These are phyloP conservation scores for Pseudomyrmex dendroicus DNA, from an alignment of 1,140 invertebrate species.

Conservation along the genomic window DNA sequence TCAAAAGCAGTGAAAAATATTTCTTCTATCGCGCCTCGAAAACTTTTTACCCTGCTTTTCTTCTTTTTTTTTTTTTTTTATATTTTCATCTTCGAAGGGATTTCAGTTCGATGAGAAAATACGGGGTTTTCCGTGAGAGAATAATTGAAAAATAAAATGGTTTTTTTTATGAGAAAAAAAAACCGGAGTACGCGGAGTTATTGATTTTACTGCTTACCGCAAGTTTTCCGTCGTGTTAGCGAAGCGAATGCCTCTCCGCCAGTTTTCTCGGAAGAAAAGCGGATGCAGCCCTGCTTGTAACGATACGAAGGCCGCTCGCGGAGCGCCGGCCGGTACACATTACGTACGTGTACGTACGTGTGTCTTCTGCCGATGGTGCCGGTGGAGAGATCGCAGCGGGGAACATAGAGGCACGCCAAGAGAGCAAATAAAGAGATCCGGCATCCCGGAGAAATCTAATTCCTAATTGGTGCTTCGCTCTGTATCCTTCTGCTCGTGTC, in stretches of 20 bases:
- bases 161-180: too few relatives aligned
- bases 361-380: conserved; percentile 45
- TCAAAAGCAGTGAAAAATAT: too few relatives aligned
- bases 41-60: too few relatives aligned
- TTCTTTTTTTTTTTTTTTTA: too few relatives aligned
- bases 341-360: conserved; percentile 59
- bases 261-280: neutral
- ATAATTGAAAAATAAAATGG: too few relatives aligned
- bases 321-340: conserved; percentile 49
- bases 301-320: conserved; percentile 40
- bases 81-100: too few relatives aligned
- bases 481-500: conserved; percentile 71
- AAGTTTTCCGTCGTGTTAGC: neutral
- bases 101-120: too few relatives aligned
- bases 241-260: conserved; percentile 7
- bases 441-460: conserved; percentile 75
- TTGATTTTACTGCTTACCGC: conserved; percentile 11
- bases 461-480: conserved; percentile 75
- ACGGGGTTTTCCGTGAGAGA: too few relatives aligned
- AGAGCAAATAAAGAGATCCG: conserved; percentile 76
- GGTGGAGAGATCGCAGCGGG: conserved; percentile 70
- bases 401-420: conserved; percentile 70
- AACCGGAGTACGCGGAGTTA: neutral
- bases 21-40: too few relatives aligned
- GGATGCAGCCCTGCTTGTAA: conserved; percentile 48